These are phyloP conservation scores for Periphyllus acericola DNA, from an alignment of 2,888 invertebrate species.

Conservation along the genomic window DNA sequence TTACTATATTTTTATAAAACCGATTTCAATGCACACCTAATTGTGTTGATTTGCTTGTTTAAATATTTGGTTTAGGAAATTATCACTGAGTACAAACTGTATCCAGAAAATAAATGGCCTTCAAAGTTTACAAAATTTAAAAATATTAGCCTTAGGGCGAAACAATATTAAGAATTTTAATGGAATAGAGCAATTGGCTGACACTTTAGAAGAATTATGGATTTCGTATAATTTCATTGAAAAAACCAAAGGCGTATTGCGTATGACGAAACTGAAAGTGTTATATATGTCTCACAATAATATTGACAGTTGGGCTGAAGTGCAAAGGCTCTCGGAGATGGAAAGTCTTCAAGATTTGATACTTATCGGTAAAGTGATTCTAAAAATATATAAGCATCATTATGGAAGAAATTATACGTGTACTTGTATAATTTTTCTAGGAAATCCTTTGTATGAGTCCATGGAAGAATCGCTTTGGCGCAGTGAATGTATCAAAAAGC, in stretches of 20 bases:
- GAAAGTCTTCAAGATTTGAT: conserved; percentile 80
- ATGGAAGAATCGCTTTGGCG: conserved; percentile 78
- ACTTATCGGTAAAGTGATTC: conserved; percentile 73
- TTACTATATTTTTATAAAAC: too few species aligned
- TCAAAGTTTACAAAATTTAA: conserved; percentile 82
- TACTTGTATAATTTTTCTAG: conserved; percentile 65
- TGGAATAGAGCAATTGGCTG: conserved; percentile 88
- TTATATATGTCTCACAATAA: conserved; percentile 85
- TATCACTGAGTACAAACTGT: conserved; percentile 92
- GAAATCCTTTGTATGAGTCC: conserved; percentile 82
- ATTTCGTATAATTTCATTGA: conserved; percentile 93
- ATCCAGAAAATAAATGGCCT: conserved; percentile 91
- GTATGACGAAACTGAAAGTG: conserved; percentile 82
- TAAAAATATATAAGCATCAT: background rate
- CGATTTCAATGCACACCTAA: background rate
- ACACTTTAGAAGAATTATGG: conserved; percentile 94
- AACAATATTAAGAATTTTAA: conserved; percentile 91
- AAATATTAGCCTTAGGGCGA: conserved; percentile 84
- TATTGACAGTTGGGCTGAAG: conserved; percentile 91
- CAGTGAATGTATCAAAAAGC: conserved; percentile 75
- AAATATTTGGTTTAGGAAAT: conserved; percentile 73
- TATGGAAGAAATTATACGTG: background rate
- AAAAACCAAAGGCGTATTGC: conserved; percentile 87
- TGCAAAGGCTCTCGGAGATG: conserved; percentile 80
- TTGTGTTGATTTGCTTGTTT: conserved; percentile 37